A percentile compares a stretch with the other conserved stretches of the same genome.
Conservation (phyloP, 2,113 vertebrate genomes). For the Gnathochromis pfefferi region DNA sequence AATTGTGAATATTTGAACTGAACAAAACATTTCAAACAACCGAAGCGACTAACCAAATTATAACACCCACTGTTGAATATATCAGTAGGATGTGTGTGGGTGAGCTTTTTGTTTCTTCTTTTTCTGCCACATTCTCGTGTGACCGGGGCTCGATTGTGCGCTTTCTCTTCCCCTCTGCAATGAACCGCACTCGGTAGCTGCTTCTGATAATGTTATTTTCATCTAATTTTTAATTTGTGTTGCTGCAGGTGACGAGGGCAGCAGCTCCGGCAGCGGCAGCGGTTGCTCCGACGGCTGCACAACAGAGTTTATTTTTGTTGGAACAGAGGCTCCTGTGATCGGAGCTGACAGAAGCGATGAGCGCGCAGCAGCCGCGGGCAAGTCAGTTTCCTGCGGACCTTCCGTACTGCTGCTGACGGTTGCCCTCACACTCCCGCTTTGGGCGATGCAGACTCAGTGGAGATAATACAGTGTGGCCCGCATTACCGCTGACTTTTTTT, state of each 20-base stretch:
- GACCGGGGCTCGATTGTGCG: neutral
- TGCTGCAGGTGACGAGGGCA: conserved; percentile 84
- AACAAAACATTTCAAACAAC: neutral
- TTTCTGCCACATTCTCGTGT: neutral
- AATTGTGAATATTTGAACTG: neutral
- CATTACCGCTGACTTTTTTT: conserved; percentile 51
- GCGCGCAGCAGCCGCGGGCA: conserved; percentile 69
- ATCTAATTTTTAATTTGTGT: conserved; percentile 13
- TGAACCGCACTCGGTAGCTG: neutral
- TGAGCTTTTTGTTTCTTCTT: neutral
- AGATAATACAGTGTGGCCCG: conserved; percentile 82
- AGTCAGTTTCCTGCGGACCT: conserved; percentile 46
- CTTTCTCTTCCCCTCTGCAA: neutral
- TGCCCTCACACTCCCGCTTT: conserved; percentile 45
- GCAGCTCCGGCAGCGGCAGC: conserved; percentile 87
- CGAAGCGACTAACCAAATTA: neutral
- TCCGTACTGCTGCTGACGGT: conserved; percentile 33
- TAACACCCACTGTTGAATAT: neutral
- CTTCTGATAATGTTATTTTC: neutral
- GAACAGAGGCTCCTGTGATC: conserved; percentile 82
- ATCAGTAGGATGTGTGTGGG: neutral
- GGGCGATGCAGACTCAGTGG: conserved; percentile 80
- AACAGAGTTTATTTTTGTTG: conserved; percentile 83
- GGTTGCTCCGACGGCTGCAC: conserved; percentile 89
- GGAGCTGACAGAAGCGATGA: conserved; percentile 80